phyloP scores from a whole-genome alignment of 1,140 invertebrate genomes.

The Hormaphis cornu region DNA sequence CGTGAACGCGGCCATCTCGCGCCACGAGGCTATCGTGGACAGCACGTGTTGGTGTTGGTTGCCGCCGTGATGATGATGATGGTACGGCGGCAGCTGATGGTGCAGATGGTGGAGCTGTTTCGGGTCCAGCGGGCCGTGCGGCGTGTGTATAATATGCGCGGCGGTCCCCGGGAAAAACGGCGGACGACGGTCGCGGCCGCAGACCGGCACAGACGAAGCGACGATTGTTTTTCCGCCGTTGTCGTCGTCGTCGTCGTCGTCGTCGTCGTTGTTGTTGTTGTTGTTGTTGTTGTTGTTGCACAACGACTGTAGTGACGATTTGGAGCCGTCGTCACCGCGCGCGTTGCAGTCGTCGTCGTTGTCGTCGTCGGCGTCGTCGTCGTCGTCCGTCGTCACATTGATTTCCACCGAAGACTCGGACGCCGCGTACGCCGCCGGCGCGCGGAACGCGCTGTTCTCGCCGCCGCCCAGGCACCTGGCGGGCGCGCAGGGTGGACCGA shows the following conservation, averaged over 20 bases:
- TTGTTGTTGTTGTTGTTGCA: neutral
- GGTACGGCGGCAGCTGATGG: too few species aligned
- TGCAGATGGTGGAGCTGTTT: neutral
- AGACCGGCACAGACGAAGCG: too few species aligned
- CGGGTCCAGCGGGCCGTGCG: too few species aligned
- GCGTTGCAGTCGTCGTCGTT: neutral
- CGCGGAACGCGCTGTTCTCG: slow-evolving; percentile 75
- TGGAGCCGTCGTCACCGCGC: neutral
- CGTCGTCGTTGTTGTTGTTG: neutral
- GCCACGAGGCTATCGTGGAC: slow-evolving; percentile 35
- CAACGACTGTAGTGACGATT: neutral
- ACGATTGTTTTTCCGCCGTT: too few species aligned
- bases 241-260: neutral
- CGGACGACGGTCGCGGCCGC: neutral
- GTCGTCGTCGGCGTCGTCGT: slow-evolving; percentile 19
- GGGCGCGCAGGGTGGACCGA: neutral
- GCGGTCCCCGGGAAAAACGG: neutral
- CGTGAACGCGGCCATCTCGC: slow-evolving; percentile 35
- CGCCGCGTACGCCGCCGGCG: slow-evolving; percentile 43
- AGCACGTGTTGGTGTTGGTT: slow-evolving; percentile 10
- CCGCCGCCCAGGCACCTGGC: slow-evolving; percentile 56
- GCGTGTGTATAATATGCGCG: too few species aligned
- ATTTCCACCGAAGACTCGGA: slow-evolving; percentile 40
- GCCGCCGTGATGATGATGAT: too few species aligned
- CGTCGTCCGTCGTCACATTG: slow-evolving; percentile 39